Evolutionary conservation across 1,140 invertebrate genomes (phyloP), one percentile per base, ranked within the genome.

Genomic region (Hyphantria cunea): DNA sequence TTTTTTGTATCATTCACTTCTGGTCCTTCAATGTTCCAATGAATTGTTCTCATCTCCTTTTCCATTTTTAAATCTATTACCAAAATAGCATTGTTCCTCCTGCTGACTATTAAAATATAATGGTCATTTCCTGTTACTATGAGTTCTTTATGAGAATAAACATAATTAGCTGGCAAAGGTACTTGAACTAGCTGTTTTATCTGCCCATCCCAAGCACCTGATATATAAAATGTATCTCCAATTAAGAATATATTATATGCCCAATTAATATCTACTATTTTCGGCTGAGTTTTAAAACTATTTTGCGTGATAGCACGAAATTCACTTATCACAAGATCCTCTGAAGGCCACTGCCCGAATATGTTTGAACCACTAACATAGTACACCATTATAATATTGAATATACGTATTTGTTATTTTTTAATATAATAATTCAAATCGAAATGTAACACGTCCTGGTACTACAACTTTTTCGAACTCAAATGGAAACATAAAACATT

Each of bases 181-280:
- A 84, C 32, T 50, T 63, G 52, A 12, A 62, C 17, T 12, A 78
- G 33, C 42, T 81, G 62, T 41, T 80, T 66, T 37, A 82, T 75
- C 45, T 67, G 68, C 11, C 74, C 73, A 14, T 58, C 47, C 69
- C 72, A 85, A 33, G 71, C 55, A 17, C 87, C 86, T 9, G 75
- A 62, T 39, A 86, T 15, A 56, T 72, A 84, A 51, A 78, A 78
- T 7, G 12, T 42, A 17, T 76, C 58, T 50, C 75, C 61, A 34
- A 66, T 45, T 63, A 72, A 13, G 50, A 82, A 79, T 59, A 90
- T 73, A 64, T 87, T 90, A 58, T 90, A 87, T 0, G 84, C 82
- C 87, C 87, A 90, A 50, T 62, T 73, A 8, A 80, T 72, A 25
- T 71, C 52, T 0, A 75, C n/a, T 48, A 87, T 59, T 54, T 76